A percentile compares a stretch with the other conserved stretches of the same genome.
These are phyloP conservation scores for Passer montanus DNA, from an alignment of 2,113 vertebrate genomes.

Conservation along the genomic window DNA sequence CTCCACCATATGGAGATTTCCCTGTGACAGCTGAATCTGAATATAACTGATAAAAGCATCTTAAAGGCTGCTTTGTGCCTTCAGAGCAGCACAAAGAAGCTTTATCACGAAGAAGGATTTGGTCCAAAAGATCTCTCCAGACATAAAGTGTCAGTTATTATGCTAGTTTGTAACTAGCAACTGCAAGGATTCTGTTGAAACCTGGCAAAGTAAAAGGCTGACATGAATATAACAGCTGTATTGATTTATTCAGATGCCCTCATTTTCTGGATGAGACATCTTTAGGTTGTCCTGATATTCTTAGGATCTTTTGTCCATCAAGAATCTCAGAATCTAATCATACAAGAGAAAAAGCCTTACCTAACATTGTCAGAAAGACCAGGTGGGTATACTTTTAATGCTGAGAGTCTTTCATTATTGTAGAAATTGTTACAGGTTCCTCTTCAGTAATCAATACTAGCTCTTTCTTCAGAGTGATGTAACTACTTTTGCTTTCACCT, in stretches of 20 bases:
- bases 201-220: background rate
- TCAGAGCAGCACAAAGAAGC: background rate
- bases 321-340: background rate
- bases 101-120: slow-evolving; percentile 1
- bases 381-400: background rate
- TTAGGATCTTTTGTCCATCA: background rate
- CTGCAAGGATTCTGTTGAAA: slow-evolving; percentile 16
- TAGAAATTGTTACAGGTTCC: background rate
- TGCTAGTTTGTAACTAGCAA: background rate
- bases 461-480: slow-evolving; percentile 23
- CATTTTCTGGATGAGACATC: slow-evolving; percentile 3
- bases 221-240: background rate
- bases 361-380: background rate
- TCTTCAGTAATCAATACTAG: slow-evolving; percentile 37
- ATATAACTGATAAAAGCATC: background rate
- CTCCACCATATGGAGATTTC: slow-evolving; percentile 24
- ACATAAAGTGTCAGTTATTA: background rate
- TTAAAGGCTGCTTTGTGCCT: slow-evolving; percentile 17
- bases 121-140: slow-evolving; percentile 29
- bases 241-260: background rate
- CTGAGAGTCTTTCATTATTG: background rate
- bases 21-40: slow-evolving; percentile 41
- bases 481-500: slow-evolving; percentile 48
- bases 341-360: background rate
- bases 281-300: background rate